Evolutionary conservation across 2,888 invertebrate genomes (phyloP), one percentile per base, ranked within the genome.

Genomic region (Drosophila maculinotata): DNA sequence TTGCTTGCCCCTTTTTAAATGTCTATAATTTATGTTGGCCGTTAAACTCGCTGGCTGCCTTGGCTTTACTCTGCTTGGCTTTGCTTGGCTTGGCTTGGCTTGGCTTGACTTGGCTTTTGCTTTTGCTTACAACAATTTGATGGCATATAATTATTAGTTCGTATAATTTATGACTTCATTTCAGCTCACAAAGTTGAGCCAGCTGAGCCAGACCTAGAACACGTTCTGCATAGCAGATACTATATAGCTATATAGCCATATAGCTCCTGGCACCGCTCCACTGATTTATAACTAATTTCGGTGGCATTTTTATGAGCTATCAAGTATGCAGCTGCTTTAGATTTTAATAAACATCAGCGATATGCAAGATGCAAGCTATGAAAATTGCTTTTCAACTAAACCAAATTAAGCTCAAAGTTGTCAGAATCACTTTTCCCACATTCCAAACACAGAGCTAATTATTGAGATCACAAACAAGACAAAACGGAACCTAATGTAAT

Each of bases 71-170:
- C 53, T 20, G 66, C 58, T 39, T 75, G 59, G 51, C 57, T 54
- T 35, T 45, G 31, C 41, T 49, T 57, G 25, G 66, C 58, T 39
- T 23, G 45, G 15, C 57, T 31, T 33, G 23, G 54, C 59, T 56
- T 41, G 20, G 20, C 20, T 57, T 1, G 60, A 57, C 51, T 62
- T 65, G 2, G 59, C 57, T 20, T 47, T 33, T 3, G 57, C 57
- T 36, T 26, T 64, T 64, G 78, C 74, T 83, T 72, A 82, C 72
- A 79, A 80, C 82, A 72, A 76, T 80, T 82, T 83, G 75, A 78
- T 75, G 70, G 80, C 69, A 72, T 83, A 80, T 80, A 82, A 86
- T 82, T 86, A 86, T 83, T 86, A 86, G 82, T 83, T 83, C 71
- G 72, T 83, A 77, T 83, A 83, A 86, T 86, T 82, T 86, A 82